Evolutionary conservation across 2,797 vertebrate genomes (phyloP), one percentile per base, ranked within the genome.

Genomic region (Phrynocephalus guinanensis): DNA sequence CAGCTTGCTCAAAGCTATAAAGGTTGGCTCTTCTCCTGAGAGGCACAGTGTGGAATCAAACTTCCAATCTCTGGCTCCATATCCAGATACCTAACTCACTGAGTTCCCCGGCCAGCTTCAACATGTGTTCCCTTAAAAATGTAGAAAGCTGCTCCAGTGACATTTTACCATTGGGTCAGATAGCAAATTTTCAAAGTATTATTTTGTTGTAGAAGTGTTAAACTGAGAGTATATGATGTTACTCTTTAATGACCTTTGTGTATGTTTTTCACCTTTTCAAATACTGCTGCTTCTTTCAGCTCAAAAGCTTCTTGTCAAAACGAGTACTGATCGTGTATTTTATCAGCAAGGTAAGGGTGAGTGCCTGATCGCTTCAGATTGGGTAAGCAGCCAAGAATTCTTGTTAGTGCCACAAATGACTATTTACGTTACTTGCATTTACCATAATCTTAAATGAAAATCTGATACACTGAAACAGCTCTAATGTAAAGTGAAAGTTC

Each of bases 321-420:
- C 97, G 98, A 87, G 98, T 96, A 70, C 96, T 99, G 97, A 97
- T 99, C 94, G 97, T 98, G 97, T 99, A 99, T 97, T 98, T 99
- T 94, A 99, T 99, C 96, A 98, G 97, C 95, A 99, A 99, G 98
- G 99, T 99, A 97, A 98, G 97, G 52, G 50, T 78, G 81, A 87
- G 72, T 70, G 2, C 85, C 3, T 1, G 13, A 70, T 38, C 88
- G 86, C 28, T 83, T 84, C 56, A 84, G 11, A 50, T 30, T 78
- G 1, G 6, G 3, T 15, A 15, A n/a, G 30, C 70, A 76, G 30
- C 15, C 89, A 88, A 66, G 2, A 77, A 38, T 83, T 87, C 18
- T 83, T 44, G 33, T n/a, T 76, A 52, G 10, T 68, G 7, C 26
- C 30, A n/a, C 38, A 6, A 26, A 18, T 20, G 30, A 56, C 50